Conservation (phyloP, 2,888 invertebrate genomes). For the Octonoba sinensis region DNA sequence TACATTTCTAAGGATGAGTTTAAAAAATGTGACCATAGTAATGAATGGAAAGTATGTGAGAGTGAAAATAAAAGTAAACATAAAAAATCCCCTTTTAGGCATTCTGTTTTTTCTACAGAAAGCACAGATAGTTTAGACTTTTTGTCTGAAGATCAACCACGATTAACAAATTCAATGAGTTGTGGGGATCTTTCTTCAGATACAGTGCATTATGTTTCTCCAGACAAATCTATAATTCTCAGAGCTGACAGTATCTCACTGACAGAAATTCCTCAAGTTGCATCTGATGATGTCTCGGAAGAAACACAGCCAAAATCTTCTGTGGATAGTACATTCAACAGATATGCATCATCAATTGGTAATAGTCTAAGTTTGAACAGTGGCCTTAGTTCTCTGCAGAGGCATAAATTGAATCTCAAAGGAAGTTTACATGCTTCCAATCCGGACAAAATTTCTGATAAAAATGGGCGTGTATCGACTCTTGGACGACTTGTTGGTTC, state of each 20-base stretch:
- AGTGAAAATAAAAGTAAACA: conserved; percentile 12
- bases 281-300: conserved; percentile 22
- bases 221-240: conserved; percentile 31
- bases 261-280: conserved; percentile 54
- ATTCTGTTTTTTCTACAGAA: conserved; percentile 61
- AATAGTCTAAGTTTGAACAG: conserved; percentile 63
- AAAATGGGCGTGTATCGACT: conserved; percentile 36
- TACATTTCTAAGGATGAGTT: conserved; percentile 11
- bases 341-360: conserved; percentile 46
- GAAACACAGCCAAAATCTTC: conserved; percentile 29
- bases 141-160: conserved; percentile 62
- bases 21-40: background rate
- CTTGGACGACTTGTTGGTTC: conserved; percentile 52
- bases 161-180: conserved; percentile 61
- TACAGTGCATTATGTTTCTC: conserved; percentile 24
- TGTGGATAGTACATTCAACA: conserved; percentile 37
- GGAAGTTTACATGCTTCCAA: conserved; percentile 36
- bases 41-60: background rate
- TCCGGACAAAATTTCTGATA: conserved; percentile 47
- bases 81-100: conserved; percentile 52
- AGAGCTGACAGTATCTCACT: conserved; percentile 55
- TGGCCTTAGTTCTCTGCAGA: conserved; percentile 61
- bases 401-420: conserved; percentile 51
- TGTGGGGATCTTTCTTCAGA: conserved; percentile 62
- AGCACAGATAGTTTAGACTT: conserved; percentile 65